Conservation (phyloP, 1,140 invertebrate genomes). For the Fopius arisanus region DNA sequence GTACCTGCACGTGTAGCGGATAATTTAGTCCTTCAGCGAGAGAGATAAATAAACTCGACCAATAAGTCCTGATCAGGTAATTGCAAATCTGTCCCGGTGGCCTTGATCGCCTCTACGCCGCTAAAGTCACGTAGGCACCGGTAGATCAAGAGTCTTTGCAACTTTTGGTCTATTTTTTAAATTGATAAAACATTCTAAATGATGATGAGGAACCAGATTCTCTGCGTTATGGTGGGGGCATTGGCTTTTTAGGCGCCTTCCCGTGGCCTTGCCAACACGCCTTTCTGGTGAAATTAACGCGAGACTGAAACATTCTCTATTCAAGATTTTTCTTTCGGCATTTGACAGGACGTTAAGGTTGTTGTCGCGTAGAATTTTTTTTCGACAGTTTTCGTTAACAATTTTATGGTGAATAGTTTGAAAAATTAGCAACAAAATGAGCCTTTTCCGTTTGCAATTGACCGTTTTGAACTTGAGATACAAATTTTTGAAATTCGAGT, state of each 20-base stretch:
- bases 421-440: too few relatives aligned
- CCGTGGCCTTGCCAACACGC: not conserved
- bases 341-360: too few relatives aligned
- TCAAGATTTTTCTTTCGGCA: too few relatives aligned
- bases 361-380: too few relatives aligned
- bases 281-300: not conserved
- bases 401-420: too few relatives aligned
- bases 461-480: too few relatives aligned
- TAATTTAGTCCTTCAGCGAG: not conserved
- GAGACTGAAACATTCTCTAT: not conserved
- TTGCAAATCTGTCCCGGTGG: not conserved
- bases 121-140: conserved; percentile 19
- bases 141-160: not conserved
- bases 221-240: not conserved
- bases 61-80: not conserved
- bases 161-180: not conserved
- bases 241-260: not conserved
- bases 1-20: not conserved
- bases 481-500: too few relatives aligned
- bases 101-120: not conserved
- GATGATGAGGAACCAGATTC: not conserved
- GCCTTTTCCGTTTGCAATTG: too few relatives aligned
- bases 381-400: too few relatives aligned
- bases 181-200: not conserved
- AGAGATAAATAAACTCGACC: not conserved